Evolutionary conservation across 2,797 vertebrate species (phyloP).

Genomic region (Taeniopygia guttata): DNA sequence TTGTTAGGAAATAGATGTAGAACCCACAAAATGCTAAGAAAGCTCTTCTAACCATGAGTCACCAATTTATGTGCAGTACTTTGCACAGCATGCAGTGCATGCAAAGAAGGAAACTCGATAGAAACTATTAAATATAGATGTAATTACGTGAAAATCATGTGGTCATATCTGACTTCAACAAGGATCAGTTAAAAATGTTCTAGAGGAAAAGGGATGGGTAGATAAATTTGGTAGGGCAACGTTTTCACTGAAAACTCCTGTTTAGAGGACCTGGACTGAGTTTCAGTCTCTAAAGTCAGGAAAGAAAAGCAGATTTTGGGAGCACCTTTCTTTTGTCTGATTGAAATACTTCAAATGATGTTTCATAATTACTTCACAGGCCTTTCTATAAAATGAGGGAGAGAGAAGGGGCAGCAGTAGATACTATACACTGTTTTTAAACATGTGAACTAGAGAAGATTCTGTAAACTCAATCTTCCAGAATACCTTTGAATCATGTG

Average conservation of each 20-base stretch:
- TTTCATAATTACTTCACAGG: neutral
- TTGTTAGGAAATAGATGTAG: conserved; percentile 8
- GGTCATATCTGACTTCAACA: neutral
- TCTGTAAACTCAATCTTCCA: neutral
- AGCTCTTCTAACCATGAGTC: neutral
- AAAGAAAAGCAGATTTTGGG: neutral
- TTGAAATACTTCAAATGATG: neutral
- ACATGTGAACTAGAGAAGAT: neutral
- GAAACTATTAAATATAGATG: conserved; percentile 2
- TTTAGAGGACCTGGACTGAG: neutral
- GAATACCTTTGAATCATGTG: neutral
- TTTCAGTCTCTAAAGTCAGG: neutral
- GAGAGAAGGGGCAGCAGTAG: neutral
- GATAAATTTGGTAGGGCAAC: neutral
- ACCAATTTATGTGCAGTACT: neutral
- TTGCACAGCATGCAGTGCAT: neutral
- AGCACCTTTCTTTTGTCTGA: neutral
- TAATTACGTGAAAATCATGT: neutral
- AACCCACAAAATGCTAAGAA: neutral
- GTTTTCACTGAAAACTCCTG: neutral
- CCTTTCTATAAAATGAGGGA: neutral
- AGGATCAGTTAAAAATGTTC: neutral
- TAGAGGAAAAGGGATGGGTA: neutral
- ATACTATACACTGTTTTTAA: neutral
- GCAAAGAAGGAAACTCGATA: neutral